Percentiles rank a stretch among this genome's conserved stretches.
These are phyloP conservation scores for Aplysia californica DNA, from an alignment of 1,140 invertebrate genomes.

Conservation along the genomic window DNA sequence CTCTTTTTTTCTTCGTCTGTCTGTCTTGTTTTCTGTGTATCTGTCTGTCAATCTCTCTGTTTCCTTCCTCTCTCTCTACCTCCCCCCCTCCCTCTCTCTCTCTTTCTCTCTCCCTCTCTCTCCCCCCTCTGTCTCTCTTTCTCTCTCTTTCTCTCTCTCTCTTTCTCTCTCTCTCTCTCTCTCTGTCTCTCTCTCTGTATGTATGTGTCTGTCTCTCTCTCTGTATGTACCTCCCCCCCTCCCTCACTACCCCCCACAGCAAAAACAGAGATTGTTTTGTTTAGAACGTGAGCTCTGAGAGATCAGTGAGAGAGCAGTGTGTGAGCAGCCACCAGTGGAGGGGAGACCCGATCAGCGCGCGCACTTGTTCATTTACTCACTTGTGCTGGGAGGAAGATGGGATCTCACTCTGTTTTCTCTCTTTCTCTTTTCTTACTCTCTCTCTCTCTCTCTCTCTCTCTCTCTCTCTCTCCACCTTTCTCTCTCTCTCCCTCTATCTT, in stretches of 20 bases:
- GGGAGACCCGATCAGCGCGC: too few relatives aligned
- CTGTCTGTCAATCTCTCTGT: neutral
- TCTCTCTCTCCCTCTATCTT: neutral
- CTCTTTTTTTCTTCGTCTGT: neutral
- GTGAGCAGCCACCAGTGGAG: too few relatives aligned
- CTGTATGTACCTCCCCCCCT: neutral
- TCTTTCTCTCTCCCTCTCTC: neutral
- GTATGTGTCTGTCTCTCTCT: neutral
- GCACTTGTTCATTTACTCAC: too few relatives aligned
- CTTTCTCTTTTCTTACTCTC: neutral
- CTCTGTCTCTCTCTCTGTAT: neutral
- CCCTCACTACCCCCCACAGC: neutral
- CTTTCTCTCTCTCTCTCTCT: neutral
- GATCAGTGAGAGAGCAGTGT: too few relatives aligned
- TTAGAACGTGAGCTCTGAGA: too few relatives aligned
- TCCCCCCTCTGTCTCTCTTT: neutral
- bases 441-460: neutral
- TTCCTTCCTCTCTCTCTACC: neutral
- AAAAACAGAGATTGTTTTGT: too few relatives aligned
- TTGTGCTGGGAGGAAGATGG: too few relatives aligned
- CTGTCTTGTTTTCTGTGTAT: neutral
- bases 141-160: neutral
- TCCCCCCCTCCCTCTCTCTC: neutral
- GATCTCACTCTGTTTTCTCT: too few relatives aligned
- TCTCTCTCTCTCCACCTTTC: neutral